Evolutionary conservation across 2,797 vertebrate species (phyloP), one percentile per base, ranked within the genome.

Genomic region (Onychomys leucogaster): DNA sequence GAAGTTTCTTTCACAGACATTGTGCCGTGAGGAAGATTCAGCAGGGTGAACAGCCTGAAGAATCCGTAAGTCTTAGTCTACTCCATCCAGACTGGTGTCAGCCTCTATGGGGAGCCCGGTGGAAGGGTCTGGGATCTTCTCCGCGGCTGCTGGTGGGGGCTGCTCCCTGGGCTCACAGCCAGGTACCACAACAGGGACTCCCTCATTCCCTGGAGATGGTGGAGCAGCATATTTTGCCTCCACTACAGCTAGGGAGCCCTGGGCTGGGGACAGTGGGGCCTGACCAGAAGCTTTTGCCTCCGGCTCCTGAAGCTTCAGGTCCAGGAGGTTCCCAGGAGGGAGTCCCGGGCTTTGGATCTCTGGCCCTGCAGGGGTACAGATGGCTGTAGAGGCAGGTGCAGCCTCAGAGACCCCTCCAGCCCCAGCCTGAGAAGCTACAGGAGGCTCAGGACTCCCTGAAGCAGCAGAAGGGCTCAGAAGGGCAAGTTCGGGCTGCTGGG

Each of bases 61-160:
- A 69, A 41, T 23, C 0, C 0, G 0, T 0, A 52, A 29, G 34
- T 69, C 93, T 98, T 98, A 98, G 90, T 99, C 98, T 63, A 98
- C 98, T 67, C 91, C 97, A 96, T 99, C 98, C 97, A 98, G 98
- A 59, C 97, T 97, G 93, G 97, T 82, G 63, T 98, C 86, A 0
- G 85, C 37, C 29, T 25, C 84, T 52, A 0, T 69, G 92, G 96
- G 88, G 2, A 82, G 29, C 52, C 97, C 78, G 1, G 71, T 67
- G 41, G 94, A 97, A 61, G 23, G 43, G 78, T 77, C 46, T 6
- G 83, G 89, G 67, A 90, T 55, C 27, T 1, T 55, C 32, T 1
- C 2, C 63, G 65, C 82, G 78, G 67, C 85, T 94, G 95, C 93
- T 78, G 95, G 75, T 59, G 94, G 43, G 29, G 75, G 78, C 0